Evolutionary conservation across 2,113 vertebrate genomes (phyloP), one percentile per base, ranked within the genome.

Genomic region (Mesitornis unicolor): DNA sequence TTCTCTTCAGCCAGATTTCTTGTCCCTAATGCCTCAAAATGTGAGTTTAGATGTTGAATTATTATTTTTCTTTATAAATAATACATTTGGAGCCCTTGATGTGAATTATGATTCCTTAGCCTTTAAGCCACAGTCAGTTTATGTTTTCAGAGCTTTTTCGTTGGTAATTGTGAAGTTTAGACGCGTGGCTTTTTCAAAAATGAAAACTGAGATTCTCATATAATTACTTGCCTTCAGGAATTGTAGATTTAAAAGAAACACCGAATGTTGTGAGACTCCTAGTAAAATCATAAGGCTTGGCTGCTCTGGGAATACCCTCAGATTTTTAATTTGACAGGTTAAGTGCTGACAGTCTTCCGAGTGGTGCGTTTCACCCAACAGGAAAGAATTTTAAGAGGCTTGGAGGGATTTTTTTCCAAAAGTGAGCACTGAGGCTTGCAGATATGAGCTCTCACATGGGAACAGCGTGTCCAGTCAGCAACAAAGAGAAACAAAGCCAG

Each of bases 241-340:
- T 0, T n/a, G 51, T 31, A 71, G 56, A 68, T 84, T 86, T 84
- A 84, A 92, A 93, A 84, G 56, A 68, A 94, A 38, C 53, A 29
- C 15, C 48, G 42, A 81, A 68, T 64, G 42, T 77, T 56, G 45
- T 53, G 47, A 80, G 63, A 56, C 21, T 94, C 7, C 0, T 16
- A 50, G 64, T 69, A 63, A 92, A 92, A 93, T 81, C 64, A n/a
- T 35, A 60, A 75, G 68, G 36, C 51, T 89, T 84, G 40, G 25
- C 51, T 0, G 1, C 60, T 40, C 36, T 71, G 88, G 85, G 79
- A 85, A 42, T 84, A 84, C 25, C 28, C 56, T 94, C 24, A 42
- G 35, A 59, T 59, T 94, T 95, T 90, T 94, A 67, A 88, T 95
- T 90, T 94, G 85, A 81, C 56, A 81, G 79, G 71, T 85, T 94